A percentile compares a stretch with the other conserved stretches of the same genome.
Evolutionary conservation across 2,113 vertebrate species (phyloP).

Genomic region (Protobothrops mucrosquamatus): DNA sequence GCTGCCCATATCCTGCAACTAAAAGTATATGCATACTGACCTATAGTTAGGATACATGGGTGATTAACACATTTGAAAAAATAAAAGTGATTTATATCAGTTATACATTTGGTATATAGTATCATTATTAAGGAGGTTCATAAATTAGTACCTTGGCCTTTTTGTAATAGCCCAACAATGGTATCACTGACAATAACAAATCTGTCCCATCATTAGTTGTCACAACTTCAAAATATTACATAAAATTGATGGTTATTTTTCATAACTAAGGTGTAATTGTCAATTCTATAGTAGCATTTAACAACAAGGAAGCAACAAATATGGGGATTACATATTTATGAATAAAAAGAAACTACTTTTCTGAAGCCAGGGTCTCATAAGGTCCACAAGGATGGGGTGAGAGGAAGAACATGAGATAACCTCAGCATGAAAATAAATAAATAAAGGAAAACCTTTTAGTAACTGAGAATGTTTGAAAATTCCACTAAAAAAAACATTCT

Average conservation of each 20-base stretch:
- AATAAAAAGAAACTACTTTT: neutral
- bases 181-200: constrained; percentile 22
- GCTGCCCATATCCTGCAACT: neutral
- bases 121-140: neutral
- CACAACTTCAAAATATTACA: neutral
- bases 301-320: constrained; percentile 16
- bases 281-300: neutral
- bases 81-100: neutral
- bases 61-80: constrained; percentile 7
- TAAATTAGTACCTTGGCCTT: neutral
- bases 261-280: constrained; percentile 27
- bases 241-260: neutral
- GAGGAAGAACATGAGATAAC: neutral
- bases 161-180: neutral
- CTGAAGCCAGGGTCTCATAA: neutral
- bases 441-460: neutral
- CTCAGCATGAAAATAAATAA: neutral
- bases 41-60: neutral
- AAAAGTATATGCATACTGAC: neutral
- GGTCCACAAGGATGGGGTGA: neutral
- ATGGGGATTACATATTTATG: neutral
- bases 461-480: neutral
- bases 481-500: neutral
- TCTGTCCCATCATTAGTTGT: neutral
- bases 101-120: neutral